These are phyloP conservation scores for Aegotheles bennettii DNA, from an alignment of 2,113 vertebrate species.

Conservation along the genomic window DNA sequence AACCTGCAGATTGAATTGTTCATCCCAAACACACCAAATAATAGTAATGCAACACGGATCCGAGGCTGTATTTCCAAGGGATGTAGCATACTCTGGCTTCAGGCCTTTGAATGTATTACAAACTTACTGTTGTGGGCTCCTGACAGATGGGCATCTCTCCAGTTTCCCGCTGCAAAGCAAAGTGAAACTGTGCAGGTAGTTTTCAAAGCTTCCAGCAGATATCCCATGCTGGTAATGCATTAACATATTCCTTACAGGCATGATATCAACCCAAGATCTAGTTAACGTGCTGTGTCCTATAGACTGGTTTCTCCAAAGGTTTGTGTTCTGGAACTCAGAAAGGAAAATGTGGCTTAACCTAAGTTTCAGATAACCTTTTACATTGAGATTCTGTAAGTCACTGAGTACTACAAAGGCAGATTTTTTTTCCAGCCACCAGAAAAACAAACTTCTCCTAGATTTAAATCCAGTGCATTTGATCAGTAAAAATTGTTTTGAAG, in stretches of 20 bases:
- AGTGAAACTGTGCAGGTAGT: neutral
- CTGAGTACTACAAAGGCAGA: neutral
- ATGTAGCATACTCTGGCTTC: neutral
- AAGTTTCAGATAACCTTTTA: neutral
- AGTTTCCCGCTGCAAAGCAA: neutral
- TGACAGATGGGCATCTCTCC: neutral
- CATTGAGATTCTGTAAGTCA: neutral
- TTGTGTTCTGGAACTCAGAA: neutral
- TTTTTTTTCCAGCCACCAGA: neutral
- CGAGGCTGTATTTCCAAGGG: neutral
- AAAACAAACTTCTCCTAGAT: neutral
- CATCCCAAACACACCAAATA: neutral
- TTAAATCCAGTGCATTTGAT: constrained; percentile 14
- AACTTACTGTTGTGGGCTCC: neutral
- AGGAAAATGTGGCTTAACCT: neutral
- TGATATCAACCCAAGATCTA: neutral
- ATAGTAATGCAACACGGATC: neutral
- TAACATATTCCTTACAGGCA: neutral
- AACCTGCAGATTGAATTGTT: neutral
- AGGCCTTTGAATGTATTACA: neutral
- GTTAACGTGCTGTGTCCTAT: neutral
- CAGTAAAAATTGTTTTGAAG: constrained; percentile 12
- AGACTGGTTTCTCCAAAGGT: neutral
- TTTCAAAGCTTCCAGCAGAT: neutral
- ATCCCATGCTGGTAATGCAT: neutral